phyloP scores from a whole-genome alignment of 2,113 vertebrate genomes.

The Lycocorax pyrrhopterus region DNA sequence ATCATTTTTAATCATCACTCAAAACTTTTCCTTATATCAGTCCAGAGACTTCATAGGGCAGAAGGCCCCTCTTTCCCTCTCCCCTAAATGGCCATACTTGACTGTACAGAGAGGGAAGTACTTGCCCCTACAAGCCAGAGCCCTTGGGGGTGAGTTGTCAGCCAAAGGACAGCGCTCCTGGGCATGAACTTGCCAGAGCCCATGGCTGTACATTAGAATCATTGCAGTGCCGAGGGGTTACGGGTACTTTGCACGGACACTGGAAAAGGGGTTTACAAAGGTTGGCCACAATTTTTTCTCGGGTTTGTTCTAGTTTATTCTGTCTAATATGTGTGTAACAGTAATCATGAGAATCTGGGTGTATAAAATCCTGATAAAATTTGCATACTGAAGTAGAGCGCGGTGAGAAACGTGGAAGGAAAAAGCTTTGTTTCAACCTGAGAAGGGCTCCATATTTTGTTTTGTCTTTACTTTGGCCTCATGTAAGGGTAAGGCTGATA shows the following conservation, averaged over 20 bases:
- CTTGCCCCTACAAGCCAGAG: background rate
- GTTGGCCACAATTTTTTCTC: background rate
- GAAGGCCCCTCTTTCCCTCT: background rate
- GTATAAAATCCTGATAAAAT: background rate
- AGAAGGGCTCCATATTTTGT: background rate
- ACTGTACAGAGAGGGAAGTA: accelerated
- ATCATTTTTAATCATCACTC: background rate
- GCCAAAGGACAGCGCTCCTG: background rate
- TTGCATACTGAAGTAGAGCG: background rate
- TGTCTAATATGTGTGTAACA: background rate
- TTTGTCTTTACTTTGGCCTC: background rate
- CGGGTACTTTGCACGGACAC: background rate
- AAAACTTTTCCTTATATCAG: background rate
- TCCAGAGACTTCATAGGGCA: background rate
- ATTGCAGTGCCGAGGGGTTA: background rate
- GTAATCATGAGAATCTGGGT: background rate
- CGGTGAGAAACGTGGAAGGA: background rate
- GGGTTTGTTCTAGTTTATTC: background rate
- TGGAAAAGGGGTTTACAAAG: background rate
- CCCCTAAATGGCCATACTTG: background rate
- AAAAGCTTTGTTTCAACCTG: background rate
- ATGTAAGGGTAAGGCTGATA: background rate
- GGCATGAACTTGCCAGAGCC: background rate
- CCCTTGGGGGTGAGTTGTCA: background rate
- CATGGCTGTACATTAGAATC: background rate